Evolutionary conservation across 2,888 invertebrate genomes (phyloP).

Genomic region (Stenoptilia bipunctidactyla): DNA sequence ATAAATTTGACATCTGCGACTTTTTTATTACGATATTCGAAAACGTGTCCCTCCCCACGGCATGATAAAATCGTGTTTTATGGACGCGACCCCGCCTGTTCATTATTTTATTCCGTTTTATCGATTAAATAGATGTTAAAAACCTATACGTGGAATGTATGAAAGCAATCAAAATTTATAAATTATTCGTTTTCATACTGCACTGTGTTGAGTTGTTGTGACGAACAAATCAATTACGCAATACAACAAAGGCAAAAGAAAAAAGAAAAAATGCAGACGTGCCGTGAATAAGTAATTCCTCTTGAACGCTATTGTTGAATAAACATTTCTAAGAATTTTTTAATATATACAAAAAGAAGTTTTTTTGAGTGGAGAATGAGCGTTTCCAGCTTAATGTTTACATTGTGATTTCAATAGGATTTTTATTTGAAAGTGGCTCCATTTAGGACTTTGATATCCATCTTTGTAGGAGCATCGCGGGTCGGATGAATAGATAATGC

Average conservation of each 20-base stretch:
- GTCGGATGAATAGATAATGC: conserved; percentile 61
- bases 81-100: conserved; percentile 52
- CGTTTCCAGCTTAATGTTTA: conserved; percentile 43
- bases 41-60: conserved; percentile 63
- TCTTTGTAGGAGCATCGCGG: conserved; percentile 35
- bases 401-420: conserved; percentile 67
- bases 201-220: background rate
- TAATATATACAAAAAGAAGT: conserved; percentile 39
- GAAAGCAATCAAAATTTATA: conserved; percentile 15
- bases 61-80: conserved; percentile 69
- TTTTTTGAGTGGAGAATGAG: conserved; percentile 46
- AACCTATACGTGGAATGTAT: background rate
- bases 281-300: conserved; percentile 56
- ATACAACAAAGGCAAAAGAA: background rate
- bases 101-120: conserved; percentile 60
- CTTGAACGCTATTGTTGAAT: conserved; percentile 53
- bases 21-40: conserved; percentile 70
- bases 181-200: background rate
- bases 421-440: conserved; percentile 60
- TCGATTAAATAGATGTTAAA: conserved; percentile 46
- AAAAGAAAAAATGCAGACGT: conserved; percentile 35
- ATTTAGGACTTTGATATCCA: conserved; percentile 20
- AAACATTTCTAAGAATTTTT: conserved; percentile 38
- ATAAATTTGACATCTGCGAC: conserved; percentile 71
- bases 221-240: background rate